Base-by-base conservation (phyloP, 2,113 vertebrate species). In the Osmerus mordax region DNA sequence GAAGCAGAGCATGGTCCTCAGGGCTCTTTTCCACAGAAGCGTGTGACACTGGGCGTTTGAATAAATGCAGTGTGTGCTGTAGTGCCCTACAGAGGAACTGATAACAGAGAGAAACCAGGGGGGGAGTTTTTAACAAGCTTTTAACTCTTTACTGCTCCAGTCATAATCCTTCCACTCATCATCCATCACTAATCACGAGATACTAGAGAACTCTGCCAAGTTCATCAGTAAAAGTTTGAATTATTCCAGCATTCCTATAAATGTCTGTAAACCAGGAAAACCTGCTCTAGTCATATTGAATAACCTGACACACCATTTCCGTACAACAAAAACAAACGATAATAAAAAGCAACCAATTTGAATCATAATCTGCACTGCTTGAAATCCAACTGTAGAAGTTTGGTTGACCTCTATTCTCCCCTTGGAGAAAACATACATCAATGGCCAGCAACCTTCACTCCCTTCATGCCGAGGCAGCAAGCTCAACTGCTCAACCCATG, bases 31-130 rank as follows among this genome's bases (percentile, higher is more conserved):
- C 88, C 85, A 88, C 83, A 84, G 84, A 88, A 83, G 81, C 90
- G 87, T 91, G 89, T 91, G 90, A 91, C 88, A 89, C 82, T 79
- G 77, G 81, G 80, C 69, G 83, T 87, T 83, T 91, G 86, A 91
- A 91, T 89, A 88, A 89, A 87, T 86, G 87, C 72, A 90, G 87
- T 91, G 89, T 91, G 87, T 87, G 75, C 84, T 88, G 81, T 81
- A 83, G 83, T 87, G 89, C 89, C 88, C 89, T 90, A 87, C 82
- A 88, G 88, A 89, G 79, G 74, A 87, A 88, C 87, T 85, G 87
- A 88, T 89, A 86, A 89, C 86, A 84, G 74, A 87, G 81, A 82
- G 81, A 88, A 67, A 83, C 83, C 78, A 85, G 85, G 82, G 88
- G 85, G 83, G 41, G 81, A 87, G 84, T 86, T 73, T 85, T 63